Evolutionary conservation across 2,888 invertebrate genomes (phyloP), one percentile per base, ranked within the genome.

Genomic region (Linnaemya tessellans): DNA sequence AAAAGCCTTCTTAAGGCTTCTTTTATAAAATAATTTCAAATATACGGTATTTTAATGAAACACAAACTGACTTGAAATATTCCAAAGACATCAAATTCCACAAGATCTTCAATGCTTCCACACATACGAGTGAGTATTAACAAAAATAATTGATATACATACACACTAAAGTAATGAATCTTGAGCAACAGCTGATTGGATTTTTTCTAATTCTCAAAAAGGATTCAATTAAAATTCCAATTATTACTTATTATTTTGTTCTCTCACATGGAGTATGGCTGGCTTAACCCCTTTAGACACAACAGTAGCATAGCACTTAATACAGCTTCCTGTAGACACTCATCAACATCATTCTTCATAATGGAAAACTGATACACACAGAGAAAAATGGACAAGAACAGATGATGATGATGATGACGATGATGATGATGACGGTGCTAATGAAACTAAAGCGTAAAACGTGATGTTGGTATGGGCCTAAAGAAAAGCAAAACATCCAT

Each of bases 181-280:
- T n/a, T 56, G 4, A 18, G 9, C 15, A 68, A 78, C 70, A 79
- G 58, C 73, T 80, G 67, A 74, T 73, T 74, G n/a, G 51, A 51
- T 20, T 49, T 49, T 38, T 13, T 38, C 38, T n/a, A 38, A 0
- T 41, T n/a, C 60, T 74, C 11, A 74, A 74, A 78, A 67, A 74
- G 74, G 80, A 67, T 74, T 74, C 74, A 80, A 80, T 80, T 80
- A 80, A 74, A 73, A 74, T 80, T 80, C 73, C 41, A 67, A 67
- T 80, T 80, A 73, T 80, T 58, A 49, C 51, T 73, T 71, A 65
- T 67, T 58, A 64, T 60, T 64, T 35, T 49, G 56, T 46, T 65
- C 35, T 65, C 13, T 43, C 30, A 65, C 68, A 49, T 30, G 8
- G 11, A 54, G 68, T 70, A 43, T 30, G 64, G 43, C 20, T 38